Conservation (phyloP, 2,113 vertebrate genomes). For the Boleophthalmus pectinirostris region DNA sequence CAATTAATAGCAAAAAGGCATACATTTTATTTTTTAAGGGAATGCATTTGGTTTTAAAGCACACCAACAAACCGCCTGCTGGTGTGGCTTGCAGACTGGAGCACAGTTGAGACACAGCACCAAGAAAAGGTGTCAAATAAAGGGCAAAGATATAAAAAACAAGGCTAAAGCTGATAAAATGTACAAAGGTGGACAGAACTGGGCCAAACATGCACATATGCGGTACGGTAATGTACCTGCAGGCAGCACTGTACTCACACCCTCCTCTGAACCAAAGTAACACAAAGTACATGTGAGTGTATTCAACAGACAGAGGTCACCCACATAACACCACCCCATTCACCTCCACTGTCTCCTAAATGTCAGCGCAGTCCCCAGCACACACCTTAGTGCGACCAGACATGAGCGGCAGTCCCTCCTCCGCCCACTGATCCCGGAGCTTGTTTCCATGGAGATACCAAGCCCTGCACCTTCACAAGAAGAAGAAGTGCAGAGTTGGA, state of each 20-base stretch:
- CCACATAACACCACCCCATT: constrained; percentile 26
- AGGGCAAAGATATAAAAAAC: constrained; percentile 31
- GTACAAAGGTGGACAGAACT: constrained; percentile 43
- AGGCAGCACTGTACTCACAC: constrained; percentile 44
- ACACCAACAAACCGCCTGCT: neutral
- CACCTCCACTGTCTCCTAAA: constrained; percentile 34
- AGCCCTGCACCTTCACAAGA: constrained; percentile 76
- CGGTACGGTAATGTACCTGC: constrained; percentile 42
- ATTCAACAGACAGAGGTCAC: constrained; percentile 48
- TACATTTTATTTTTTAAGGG: neutral
- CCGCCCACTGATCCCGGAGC: constrained; percentile 51
- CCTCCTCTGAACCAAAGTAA: constrained; percentile 16
- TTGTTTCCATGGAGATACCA: constrained; percentile 81
- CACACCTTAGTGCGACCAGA: constrained; percentile 39
- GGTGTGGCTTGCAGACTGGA: neutral
- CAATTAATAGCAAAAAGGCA: too few species aligned
- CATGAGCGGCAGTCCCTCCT: constrained; percentile 26
- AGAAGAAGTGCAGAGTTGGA: constrained; percentile 71
- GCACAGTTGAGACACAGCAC: neutral
- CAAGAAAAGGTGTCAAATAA: constrained; percentile 18
- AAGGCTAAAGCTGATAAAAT: constrained; percentile 12
- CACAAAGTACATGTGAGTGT: constrained; percentile 6
- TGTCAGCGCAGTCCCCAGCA: constrained; percentile 53
- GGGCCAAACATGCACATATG: constrained; percentile 38
- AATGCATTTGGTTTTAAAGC: neutral